Evolutionary conservation across 2,113 vertebrate genomes (phyloP).

Genomic region (Pycnonotus jocosus): DNA sequence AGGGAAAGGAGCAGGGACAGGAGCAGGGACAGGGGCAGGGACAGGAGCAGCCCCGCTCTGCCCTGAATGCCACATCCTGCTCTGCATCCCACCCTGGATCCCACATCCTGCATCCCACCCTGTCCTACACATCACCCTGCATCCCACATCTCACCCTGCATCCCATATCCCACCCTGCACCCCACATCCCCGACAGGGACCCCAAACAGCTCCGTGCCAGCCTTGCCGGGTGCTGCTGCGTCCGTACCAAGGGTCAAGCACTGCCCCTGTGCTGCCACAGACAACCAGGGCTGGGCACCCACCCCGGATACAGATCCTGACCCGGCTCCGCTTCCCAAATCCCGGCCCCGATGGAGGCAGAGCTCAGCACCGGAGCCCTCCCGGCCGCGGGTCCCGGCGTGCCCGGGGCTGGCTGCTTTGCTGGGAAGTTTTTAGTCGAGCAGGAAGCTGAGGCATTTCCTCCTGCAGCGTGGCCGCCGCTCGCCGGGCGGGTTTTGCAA

Average conservation of each 20-base stretch:
- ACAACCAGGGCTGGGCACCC: rapidly evolving
- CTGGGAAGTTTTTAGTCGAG: background rate
- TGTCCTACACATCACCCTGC: no score
- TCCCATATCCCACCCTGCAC: background rate
- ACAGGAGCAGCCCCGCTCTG: background rate
- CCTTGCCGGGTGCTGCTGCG: rapidly evolving
- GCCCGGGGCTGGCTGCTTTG: background rate
- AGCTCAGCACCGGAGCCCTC: background rate
- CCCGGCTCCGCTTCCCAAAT: rapidly evolving
- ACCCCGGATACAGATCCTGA: rapidly evolving
- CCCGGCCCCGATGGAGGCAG: rapidly evolving
- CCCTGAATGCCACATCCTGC: background rate
- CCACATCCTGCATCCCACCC: background rate
- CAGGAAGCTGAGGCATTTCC: slow-evolving; percentile 56
- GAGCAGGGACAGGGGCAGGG: no score
- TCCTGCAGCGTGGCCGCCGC: background rate
- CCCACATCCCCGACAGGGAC: background rate
- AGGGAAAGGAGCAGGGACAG: no score
- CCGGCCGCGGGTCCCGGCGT: background rate
- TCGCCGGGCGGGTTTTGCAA: slow-evolving; percentile 41
- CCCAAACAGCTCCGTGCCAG: rapidly evolving
- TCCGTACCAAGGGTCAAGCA: rapidly evolving
- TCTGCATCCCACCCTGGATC: background rate
- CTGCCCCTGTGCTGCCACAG: background rate
- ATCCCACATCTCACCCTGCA: background rate